These are phyloP conservation scores for Triplophysa dalaica DNA, from an alignment of 2,113 vertebrate genomes.

Conservation along the genomic window DNA sequence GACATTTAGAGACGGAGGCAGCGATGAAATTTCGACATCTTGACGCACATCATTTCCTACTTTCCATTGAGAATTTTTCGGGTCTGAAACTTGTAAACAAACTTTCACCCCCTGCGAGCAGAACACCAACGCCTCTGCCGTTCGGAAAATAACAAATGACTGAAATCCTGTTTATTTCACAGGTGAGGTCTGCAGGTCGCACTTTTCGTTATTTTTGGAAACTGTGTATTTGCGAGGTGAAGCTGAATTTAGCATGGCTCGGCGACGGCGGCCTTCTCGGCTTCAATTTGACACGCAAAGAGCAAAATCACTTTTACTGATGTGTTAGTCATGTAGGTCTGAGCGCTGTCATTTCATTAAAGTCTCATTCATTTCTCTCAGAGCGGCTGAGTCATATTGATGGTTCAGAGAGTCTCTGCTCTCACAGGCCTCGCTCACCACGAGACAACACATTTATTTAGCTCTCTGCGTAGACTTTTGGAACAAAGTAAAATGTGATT, in stretches of 20 bases:
- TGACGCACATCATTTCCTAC: slow-evolving; percentile 54
- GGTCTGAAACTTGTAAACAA: slow-evolving; percentile 58
- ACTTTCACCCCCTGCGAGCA: slow-evolving; percentile 63
- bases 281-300: slow-evolving; percentile 38
- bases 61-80: slow-evolving; percentile 65
- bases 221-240: background rate
- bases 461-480: background rate
- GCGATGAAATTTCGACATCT: slow-evolving; percentile 24
- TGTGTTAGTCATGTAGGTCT: slow-evolving; percentile 65
- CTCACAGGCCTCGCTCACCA: background rate
- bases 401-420: background rate
- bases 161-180: slow-evolving; percentile 70
- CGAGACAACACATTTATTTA: background rate
- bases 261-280: background rate
- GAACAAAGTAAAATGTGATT: background rate
- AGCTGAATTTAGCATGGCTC: background rate
- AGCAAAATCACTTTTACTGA: slow-evolving; percentile 67
- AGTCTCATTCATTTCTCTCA: slow-evolving; percentile 56
- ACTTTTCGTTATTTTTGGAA: background rate
- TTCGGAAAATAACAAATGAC: slow-evolving; percentile 69
- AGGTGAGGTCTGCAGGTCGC: background rate
- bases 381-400: slow-evolving; percentile 64
- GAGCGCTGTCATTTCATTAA: slow-evolving; percentile 72
- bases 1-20: background rate
- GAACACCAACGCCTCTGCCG: slow-evolving; percentile 60